Evolutionary conservation across 2,888 invertebrate genomes (phyloP).

Genomic region (Ophion ellenae): DNA sequence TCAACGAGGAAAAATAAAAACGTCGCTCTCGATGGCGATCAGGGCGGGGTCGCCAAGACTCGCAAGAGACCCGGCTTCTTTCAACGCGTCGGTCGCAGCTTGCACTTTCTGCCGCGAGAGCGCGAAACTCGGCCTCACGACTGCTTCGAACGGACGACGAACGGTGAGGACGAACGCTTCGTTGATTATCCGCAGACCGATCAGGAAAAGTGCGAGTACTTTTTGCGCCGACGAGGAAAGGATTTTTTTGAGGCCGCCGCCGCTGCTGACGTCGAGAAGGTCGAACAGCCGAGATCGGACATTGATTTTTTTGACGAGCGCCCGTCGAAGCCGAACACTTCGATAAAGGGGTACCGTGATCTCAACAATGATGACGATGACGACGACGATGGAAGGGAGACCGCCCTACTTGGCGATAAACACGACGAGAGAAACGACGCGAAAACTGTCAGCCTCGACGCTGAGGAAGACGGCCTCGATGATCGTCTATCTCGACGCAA

Average conservation of each 20-base stretch:
- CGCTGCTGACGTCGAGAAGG: background rate
- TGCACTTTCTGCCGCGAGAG: constrained; percentile 78
- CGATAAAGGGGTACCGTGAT: constrained; percentile 40
- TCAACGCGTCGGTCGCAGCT: constrained; percentile 77
- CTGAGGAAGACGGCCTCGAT: background rate
- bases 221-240: constrained; percentile 74
- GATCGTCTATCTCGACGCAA: constrained; percentile 7
- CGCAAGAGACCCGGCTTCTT: constrained; percentile 76
- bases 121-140: constrained; percentile 71
- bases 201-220: constrained; percentile 77
- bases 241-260: constrained; percentile 72
- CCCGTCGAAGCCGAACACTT: constrained; percentile 52
- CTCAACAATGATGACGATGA: constrained; percentile 36
- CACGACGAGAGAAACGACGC: constrained; percentile 37
- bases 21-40: constrained; percentile 66
- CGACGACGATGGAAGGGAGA: constrained; percentile 22
- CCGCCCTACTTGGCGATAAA: constrained; percentile 3
- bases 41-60: constrained; percentile 59
- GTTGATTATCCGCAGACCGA: constrained; percentile 71
- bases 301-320: constrained; percentile 71
- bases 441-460: constrained; percentile 32
- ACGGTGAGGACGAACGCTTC: constrained; percentile 62
- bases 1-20: constrained; percentile 74
- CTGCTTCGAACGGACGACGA: constrained; percentile 17
- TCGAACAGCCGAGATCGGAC: constrained; percentile 48